These are phyloP conservation scores for Sus scrofa DNA, from an alignment of 2,113 vertebrate species.

Conservation along the genomic window DNA sequence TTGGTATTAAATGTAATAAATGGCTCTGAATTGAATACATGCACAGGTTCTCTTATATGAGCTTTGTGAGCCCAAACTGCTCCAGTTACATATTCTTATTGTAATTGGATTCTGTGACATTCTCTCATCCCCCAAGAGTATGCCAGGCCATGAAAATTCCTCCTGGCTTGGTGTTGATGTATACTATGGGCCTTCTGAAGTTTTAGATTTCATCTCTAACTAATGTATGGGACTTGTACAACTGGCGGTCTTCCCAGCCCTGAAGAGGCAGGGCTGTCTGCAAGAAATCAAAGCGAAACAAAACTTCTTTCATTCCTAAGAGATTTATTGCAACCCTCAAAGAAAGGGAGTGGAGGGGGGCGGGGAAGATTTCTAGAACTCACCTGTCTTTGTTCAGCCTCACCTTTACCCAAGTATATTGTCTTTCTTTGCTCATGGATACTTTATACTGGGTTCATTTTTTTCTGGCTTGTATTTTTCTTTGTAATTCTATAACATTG, in stretches of 20 bases:
- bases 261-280: background rate
- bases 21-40: constrained; percentile 56
- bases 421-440: background rate
- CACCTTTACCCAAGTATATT: background rate
- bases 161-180: background rate
- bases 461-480: background rate
- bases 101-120: constrained; percentile 45
- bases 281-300: constrained; percentile 5
- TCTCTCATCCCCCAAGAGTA: constrained; percentile 14
- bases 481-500: constrained; percentile 10
- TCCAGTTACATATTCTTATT: constrained; percentile 40
- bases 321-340: background rate
- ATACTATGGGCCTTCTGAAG: background rate
- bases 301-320: background rate
- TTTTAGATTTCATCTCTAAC: background rate
- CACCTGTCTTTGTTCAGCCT: background rate
- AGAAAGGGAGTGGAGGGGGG: background rate
- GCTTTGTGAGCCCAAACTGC: constrained; percentile 21
- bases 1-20: constrained; percentile 78
- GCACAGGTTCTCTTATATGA: constrained; percentile 47
- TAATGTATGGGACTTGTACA: background rate
- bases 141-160: background rate
- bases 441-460: background rate
- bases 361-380: background rate
- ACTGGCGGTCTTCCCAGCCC: background rate